Percentiles rank a stretch among this genome's conserved stretches.
Conservation (phyloP, 2,797 vertebrate species). For the Cygnus olor region DNA sequence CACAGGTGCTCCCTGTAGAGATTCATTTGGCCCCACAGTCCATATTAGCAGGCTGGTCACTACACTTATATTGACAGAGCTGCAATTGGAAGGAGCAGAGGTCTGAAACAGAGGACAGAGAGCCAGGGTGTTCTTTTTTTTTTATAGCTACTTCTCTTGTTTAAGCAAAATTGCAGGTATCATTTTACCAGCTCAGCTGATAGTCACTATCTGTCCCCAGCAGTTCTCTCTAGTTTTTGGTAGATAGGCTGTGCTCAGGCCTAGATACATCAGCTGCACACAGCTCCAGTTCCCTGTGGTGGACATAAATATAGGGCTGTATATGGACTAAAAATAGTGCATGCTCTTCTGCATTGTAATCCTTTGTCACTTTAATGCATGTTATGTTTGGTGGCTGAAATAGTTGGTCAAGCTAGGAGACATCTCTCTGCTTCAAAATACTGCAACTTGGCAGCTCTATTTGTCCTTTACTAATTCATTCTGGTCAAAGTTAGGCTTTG, state of each 20-base stretch:
- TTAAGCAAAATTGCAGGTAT: not conserved
- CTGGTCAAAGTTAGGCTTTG: not conserved
- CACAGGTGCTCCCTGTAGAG: not conserved
- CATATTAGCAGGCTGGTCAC: not conserved
- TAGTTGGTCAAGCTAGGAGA: not conserved
- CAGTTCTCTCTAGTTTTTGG: not conserved
- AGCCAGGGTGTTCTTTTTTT: not conserved
- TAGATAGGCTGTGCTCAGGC: not conserved
- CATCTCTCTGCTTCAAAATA: constrained; percentile 12
- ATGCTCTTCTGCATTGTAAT: not conserved
- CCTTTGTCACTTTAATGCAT: not conserved
- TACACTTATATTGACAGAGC: not conserved
- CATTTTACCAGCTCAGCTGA: constrained; percentile 19
- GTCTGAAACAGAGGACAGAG: not conserved
- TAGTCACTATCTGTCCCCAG: not conserved
- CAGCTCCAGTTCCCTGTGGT: not conserved
- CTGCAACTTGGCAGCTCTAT: not conserved
- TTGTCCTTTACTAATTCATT: constrained; percentile 1
- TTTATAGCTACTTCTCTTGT: not conserved
- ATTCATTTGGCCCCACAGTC: not conserved
- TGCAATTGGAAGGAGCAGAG: not conserved
- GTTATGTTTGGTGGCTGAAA: not conserved
- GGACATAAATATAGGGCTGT: not conserved
- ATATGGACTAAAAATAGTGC: not conserved
- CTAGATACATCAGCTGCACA: not conserved